Conservation (phyloP, 2,888 invertebrate species). For the Automeris io region DNA sequence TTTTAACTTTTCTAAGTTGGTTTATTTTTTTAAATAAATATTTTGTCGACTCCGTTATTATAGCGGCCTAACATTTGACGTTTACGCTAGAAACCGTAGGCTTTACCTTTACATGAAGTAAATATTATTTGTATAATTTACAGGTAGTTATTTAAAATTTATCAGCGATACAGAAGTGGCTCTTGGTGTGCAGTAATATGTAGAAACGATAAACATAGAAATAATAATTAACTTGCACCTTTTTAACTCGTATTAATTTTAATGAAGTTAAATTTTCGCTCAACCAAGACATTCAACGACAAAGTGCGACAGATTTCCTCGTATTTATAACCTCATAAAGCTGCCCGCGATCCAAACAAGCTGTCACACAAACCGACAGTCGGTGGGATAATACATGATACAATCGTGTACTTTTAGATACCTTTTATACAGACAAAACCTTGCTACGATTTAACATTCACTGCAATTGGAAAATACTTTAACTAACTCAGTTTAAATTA, state of each 20-base stretch:
- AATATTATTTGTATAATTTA: too few relatives aligned
- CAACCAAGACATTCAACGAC: constrained; percentile 29
- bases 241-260: constrained; percentile 19
- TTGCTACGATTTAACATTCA: background rate
- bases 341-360: constrained; percentile 39
- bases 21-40: too few relatives aligned
- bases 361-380: constrained; percentile 37
- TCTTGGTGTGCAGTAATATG: too few relatives aligned
- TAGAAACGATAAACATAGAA: too few relatives aligned
- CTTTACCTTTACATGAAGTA: too few relatives aligned
- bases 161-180: too few relatives aligned
- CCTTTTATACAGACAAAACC: background rate
- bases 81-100: too few relatives aligned
- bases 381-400: constrained; percentile 32
- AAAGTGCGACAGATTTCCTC: constrained; percentile 49
- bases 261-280: constrained; percentile 37
- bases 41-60: too few relatives aligned
- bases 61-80: too few relatives aligned
- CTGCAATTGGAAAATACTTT: background rate
- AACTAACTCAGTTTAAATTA: too few relatives aligned
- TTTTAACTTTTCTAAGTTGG: too few relatives aligned
- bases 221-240: constrained; percentile 16
- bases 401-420: constrained; percentile 9
- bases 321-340: constrained; percentile 65
- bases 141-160: too few relatives aligned